Evolutionary conservation across 1,140 invertebrate species (phyloP).

Genomic region (Phenacoccus solenopsis): DNA sequence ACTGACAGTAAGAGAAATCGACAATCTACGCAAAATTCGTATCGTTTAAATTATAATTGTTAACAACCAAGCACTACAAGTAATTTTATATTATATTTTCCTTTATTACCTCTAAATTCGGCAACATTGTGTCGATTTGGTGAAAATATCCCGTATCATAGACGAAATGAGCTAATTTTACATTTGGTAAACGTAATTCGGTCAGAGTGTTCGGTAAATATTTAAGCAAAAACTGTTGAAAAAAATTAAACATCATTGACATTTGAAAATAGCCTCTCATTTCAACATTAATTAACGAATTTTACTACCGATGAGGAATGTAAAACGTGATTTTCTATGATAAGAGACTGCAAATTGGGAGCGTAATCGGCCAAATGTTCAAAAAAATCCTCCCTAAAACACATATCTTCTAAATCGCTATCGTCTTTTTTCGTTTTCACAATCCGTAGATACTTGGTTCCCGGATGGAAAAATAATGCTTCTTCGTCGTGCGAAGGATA

Average conservation of each 20-base stretch:
- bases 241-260: neutral
- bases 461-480: neutral
- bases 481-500: neutral
- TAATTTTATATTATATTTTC: no score
- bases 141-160: constrained; percentile 40
- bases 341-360: constrained; percentile 35
- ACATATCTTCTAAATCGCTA: neutral
- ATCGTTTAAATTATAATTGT: no score
- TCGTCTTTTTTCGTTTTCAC: neutral
- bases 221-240: constrained; percentile 36
- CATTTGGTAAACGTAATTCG: constrained; percentile 41
- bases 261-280: no score
- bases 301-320: constrained; percentile 35
- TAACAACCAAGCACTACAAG: no score
- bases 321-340: constrained; percentile 39
- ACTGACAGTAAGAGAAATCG: constrained; percentile 50
- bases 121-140: constrained; percentile 42
- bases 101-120: constrained; percentile 43
- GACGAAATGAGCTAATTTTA: constrained; percentile 37
- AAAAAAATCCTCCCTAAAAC: neutral
- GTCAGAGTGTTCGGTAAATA: constrained; percentile 43
- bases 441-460: neutral
- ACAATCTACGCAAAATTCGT: constrained; percentile 42
- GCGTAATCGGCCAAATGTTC: constrained; percentile 23
- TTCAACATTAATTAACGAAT: neutral